These are phyloP conservation scores for Petrocephalus zakoni DNA, from an alignment of 2,113 vertebrate genomes.

Conservation along the genomic window DNA sequence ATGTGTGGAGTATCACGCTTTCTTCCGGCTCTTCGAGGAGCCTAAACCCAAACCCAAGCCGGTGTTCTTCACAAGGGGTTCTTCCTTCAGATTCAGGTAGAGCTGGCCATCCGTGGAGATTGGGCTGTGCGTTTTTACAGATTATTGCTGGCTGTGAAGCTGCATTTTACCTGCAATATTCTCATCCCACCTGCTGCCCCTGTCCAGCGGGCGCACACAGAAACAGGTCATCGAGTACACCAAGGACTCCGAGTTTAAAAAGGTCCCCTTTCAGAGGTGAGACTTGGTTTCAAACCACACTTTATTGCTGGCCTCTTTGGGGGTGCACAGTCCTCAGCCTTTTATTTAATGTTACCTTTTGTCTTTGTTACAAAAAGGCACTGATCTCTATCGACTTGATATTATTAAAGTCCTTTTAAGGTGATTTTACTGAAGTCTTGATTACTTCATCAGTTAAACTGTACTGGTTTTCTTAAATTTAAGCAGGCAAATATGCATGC, in stretches of 20 bases:
- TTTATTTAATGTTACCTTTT: neutral
- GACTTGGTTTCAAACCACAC: conserved; percentile 13
- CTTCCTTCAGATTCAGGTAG: conserved; percentile 97
- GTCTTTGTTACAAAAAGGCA: neutral
- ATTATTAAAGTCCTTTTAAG: neutral
- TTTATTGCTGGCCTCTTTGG: neutral
- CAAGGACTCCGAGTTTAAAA: conserved; percentile 92
- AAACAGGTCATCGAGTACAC: conserved; percentile 97
- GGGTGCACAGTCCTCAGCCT: neutral
- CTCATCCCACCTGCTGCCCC: neutral
- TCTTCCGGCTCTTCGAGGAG: conserved; percentile 96
- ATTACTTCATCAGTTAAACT: neutral
- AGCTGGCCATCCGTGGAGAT: too few relatives aligned
- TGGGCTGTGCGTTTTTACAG: neutral
- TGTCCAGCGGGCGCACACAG: conserved; percentile 88
- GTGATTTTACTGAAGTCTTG: neutral
- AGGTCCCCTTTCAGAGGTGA: conserved; percentile 95
- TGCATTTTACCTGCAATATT: neutral
- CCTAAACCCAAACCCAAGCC: conserved; percentile 94
- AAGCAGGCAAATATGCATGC: neutral
- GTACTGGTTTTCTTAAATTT: neutral
- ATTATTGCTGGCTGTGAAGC: neutral
- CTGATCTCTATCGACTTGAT: neutral
- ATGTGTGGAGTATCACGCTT: conserved; percentile 95
- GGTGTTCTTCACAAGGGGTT: conserved; percentile 89